Base-by-base conservation (phyloP, 2,797 vertebrate species). In the Astyanax mexicanus region DNA sequence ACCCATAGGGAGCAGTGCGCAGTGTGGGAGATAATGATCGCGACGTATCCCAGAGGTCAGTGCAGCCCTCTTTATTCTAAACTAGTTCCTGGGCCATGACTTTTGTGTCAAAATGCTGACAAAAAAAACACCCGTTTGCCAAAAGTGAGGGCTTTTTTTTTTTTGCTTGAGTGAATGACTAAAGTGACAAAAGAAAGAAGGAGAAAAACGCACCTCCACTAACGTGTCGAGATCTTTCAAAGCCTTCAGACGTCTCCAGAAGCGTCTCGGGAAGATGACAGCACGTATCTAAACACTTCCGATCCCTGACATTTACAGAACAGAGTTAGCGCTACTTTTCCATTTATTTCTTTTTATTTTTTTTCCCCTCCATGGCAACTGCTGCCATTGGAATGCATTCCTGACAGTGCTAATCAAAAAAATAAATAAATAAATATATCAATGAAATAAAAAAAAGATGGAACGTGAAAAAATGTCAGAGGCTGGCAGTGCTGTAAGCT, bases 271-370 rank as follows among this genome's bases (percentile, higher is more conserved):
- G 57, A 68, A n/a, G 65, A 45, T 37, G 45, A 69, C 64, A 74
- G 70, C 17, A 27, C 73, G 65, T 57, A 64, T 70, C 64, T 51
- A 11, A 72, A 21, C 55, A 69, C 47, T 75, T 55, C 54, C 29
- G 62, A 57, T 49, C 15, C 27, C 9, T 58, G 62, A 67, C 70
- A 61, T 60, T 78, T 73, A 40, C 42, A 75, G 72, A 47, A 79
- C 52, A 32, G 42, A 57, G 25, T 58, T 12, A 55, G 45, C 61
- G 74, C 74, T 68, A 74, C 68, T 51, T 42, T 57, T n/a, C n/a
- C n/a, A n/a, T n/a, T n/a, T n/a, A n/a, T n/a, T n/a, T n/a, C n/a
- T n/a, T n/a, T n/a, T n/a, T n/a, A n/a, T n/a, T 58, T 29, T 60
- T 25, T 51, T 68, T 17, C 23, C 25, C 45, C 45, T 19, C 45